Base-by-base conservation (phyloP, 2,113 vertebrate genomes). In the Indri indri region DNA sequence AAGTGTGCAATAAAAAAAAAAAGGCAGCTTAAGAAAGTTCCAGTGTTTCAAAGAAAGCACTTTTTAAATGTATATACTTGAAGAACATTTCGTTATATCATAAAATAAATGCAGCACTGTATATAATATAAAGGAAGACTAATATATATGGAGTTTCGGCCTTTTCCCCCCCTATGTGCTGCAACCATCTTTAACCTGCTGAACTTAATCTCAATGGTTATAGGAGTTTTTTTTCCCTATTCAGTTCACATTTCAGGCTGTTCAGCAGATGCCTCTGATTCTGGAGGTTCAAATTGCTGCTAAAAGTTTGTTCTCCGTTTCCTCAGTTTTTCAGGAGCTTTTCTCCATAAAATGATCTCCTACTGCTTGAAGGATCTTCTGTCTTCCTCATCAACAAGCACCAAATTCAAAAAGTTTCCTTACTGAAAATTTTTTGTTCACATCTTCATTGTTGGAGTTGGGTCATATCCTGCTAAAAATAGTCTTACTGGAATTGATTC, bases 281-380 rank as follows among this genome's bases (percentile, higher is more conserved):
- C 99, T 3, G 99, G 99, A 45, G 99, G 99, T 98, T 99, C 99
- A 91, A 99, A 99, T 84, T 99, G 99, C 98, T 99, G 99, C 97
- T 99, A 99, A 98, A 99, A 99, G 98, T 99, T 99, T 68, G 99
- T 99, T 98, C 99, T 99, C 98, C 98, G 99, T 98, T 99, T 99
- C 97, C 99, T 99, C 97, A 99, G 92, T 98, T 99, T 99, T 98
- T 99, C 99, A 3, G 99, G 99, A 93, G 99, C 99, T 99, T 99
- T 99, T 97, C 99, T 99, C 99, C 99, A 99, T 97, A 99, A 98
- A 98, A 99, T 99, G 81, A 99, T 99, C 98, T 99, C 99, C 99
- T 99, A 99, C 95, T 99, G 99, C 98, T 99, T 99, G 98, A 99
- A 99, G 98, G 99, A 99, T 98, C 99, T 99, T 98, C 99, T 99